phyloP scores from a whole-genome alignment of 1,140 invertebrate species.

The Meloidogyne exigua region DNA sequence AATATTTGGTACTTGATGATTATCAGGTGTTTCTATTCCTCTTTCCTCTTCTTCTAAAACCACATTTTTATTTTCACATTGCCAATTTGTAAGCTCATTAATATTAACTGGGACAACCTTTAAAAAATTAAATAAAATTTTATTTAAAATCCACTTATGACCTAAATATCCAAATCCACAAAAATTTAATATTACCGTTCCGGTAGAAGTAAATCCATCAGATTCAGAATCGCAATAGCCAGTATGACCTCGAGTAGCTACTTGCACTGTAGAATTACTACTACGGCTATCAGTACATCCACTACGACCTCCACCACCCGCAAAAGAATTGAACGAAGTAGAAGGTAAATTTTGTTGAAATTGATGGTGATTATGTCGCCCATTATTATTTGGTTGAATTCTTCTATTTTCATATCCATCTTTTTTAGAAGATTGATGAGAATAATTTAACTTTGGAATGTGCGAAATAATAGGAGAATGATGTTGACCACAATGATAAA shows the following conservation, averaged over 20 bases:
- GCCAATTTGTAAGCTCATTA: not conserved
- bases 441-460: not conserved
- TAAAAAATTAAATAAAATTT: not conserved
- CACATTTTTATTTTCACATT: not conserved
- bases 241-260: not conserved
- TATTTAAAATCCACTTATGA: not conserved
- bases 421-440: not conserved
- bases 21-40: not conserved
- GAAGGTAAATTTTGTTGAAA: not conserved
- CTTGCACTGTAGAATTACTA: slow-evolving; percentile 16
- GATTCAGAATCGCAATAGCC: slow-evolving; percentile 28
- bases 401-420: no score
- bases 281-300: slow-evolving; percentile 27
- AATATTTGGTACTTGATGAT: not conserved
- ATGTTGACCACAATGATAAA: slow-evolving; percentile 12
- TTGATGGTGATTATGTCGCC: not conserved
- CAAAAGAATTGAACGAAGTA: not conserved
- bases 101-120: slow-evolving; percentile 11
- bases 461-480: not conserved
- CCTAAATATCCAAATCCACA: not conserved
- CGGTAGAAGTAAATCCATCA: slow-evolving; percentile 27
- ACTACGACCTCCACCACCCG: not conserved
- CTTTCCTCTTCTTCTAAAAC: not conserved
- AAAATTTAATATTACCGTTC: slow-evolving; percentile 4
- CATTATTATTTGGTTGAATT: not conserved